Conservation (phyloP, 2,113 vertebrate species). For the Pseudorhombus dupliciocellatus region DNA sequence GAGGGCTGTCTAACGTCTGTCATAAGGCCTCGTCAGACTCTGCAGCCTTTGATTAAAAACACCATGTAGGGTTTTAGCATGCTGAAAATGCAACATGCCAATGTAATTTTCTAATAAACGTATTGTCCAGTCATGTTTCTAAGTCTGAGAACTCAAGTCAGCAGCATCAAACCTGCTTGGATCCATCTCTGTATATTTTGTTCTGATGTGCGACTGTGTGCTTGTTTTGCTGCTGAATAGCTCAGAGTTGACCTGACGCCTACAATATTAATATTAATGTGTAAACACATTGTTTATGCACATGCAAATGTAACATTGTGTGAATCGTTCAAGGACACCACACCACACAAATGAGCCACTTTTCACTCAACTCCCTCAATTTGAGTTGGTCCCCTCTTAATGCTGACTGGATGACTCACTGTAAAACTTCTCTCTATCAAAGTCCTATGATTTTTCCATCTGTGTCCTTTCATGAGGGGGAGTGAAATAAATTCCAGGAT, state of each 20-base stretch:
- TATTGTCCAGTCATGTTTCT: background rate
- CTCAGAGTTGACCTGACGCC: background rate
- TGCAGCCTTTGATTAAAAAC: background rate
- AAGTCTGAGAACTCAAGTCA: background rate
- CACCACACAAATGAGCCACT: constrained; percentile 15
- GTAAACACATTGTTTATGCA: constrained; percentile 13
- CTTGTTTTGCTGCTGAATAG: constrained; percentile 8
- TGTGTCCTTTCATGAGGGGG: background rate
- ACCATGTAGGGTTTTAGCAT: background rate
- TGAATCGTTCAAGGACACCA: constrained; percentile 23
- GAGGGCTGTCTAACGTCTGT: background rate
- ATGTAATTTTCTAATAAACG: background rate
- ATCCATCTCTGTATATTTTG: constrained; percentile 8
- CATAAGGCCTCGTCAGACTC: background rate
- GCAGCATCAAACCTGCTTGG: constrained; percentile 7
- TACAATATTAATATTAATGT: constrained; percentile 21
- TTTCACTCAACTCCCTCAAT: constrained; percentile 19
- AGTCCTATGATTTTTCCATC: background rate
- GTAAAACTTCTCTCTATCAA: background rate
- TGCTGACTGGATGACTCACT: background rate
- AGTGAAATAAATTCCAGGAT: background rate
- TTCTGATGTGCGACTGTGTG: background rate
- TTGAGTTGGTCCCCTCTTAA: background rate
- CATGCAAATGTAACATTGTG: constrained; percentile 26
- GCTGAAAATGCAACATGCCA: background rate